Conservation (phyloP, 1,140 invertebrate genomes). For the Pseudomyrmex flavicornis region DNA sequence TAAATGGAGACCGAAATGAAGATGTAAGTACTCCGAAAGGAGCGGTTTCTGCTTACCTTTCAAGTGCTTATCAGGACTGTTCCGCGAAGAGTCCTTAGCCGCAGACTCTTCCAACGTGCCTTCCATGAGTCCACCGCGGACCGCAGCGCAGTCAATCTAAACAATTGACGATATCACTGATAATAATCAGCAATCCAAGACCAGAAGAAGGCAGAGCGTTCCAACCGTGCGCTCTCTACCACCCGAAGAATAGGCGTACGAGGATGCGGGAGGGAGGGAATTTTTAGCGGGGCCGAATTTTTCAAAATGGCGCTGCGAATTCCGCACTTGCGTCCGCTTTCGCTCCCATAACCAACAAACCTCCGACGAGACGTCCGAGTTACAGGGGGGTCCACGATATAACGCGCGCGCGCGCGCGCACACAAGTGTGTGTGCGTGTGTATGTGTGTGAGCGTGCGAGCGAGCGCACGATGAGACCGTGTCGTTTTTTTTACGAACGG, state of each 20-base stretch:
- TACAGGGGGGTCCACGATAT: neutral
- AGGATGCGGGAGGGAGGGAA: constrained; percentile 56
- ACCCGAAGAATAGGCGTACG: constrained; percentile 20
- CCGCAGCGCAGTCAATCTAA: constrained; percentile 74
- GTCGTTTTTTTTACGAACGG: neutral
- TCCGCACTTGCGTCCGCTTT: constrained; percentile 78
- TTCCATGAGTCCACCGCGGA: constrained; percentile 82
- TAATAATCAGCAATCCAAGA: constrained; percentile 36
- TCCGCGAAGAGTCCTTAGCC: constrained; percentile 81
- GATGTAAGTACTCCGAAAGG: neutral
- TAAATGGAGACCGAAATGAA: neutral
- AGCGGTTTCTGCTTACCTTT: constrained; percentile 76
- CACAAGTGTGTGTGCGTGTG: no score
- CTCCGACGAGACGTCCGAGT: constrained; percentile 28
- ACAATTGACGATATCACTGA: constrained; percentile 67
- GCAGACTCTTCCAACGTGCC: constrained; percentile 81
- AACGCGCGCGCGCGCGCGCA: no score
- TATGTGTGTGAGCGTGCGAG: no score
- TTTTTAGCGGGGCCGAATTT: constrained; percentile 78
- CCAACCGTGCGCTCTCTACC: constrained; percentile 43
- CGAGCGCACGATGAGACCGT: no score
- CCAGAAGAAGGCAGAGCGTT: constrained; percentile 31
- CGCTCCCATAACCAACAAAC: constrained; percentile 78
- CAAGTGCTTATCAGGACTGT: constrained; percentile 73
- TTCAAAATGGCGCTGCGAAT: constrained; percentile 84